Conservation (phyloP, 2,888 invertebrate species). For the Hirtodrosophila alboralis region DNA sequence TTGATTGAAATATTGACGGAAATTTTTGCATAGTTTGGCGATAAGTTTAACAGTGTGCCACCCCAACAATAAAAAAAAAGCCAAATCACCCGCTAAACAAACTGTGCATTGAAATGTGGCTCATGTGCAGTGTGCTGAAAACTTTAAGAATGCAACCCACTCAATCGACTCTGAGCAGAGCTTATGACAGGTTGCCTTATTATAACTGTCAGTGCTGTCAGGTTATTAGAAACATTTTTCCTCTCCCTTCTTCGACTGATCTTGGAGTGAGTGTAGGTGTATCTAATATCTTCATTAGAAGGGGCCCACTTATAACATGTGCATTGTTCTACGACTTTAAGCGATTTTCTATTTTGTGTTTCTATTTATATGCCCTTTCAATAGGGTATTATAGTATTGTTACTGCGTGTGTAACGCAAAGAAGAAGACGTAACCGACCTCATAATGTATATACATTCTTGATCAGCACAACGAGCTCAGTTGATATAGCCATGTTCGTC, state of each 20-base stretch:
- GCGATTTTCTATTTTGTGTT: constrained; percentile 50
- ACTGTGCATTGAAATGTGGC: constrained; percentile 38
- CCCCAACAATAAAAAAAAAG: not conserved
- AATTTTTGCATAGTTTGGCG: constrained; percentile 72
- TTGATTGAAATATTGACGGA: constrained; percentile 74
- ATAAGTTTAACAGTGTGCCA: constrained; percentile 29
- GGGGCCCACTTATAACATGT: constrained; percentile 14
- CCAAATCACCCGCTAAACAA: constrained; percentile 21
- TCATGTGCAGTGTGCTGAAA: constrained; percentile 66
- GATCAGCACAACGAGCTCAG: too few relatives aligned
- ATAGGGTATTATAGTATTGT: too few relatives aligned
- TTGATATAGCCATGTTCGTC: too few relatives aligned
- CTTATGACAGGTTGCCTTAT: constrained; percentile 79
- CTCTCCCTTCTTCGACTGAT: not conserved
- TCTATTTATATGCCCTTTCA: not conserved
- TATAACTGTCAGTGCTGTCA: constrained; percentile 72
- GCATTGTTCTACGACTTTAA: constrained; percentile 47
- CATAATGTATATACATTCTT: too few relatives aligned
- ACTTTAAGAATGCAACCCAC: constrained; percentile 44
- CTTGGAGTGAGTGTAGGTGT: not conserved
- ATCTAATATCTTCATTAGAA: constrained; percentile 65
- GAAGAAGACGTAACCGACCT: too few relatives aligned
- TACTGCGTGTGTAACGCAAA: too few relatives aligned
- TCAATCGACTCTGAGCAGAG: constrained; percentile 66
- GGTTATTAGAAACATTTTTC: constrained; percentile 48